Evolutionary conservation across 2,113 vertebrate species (phyloP).

Genomic region (Furnarius figulus): DNA sequence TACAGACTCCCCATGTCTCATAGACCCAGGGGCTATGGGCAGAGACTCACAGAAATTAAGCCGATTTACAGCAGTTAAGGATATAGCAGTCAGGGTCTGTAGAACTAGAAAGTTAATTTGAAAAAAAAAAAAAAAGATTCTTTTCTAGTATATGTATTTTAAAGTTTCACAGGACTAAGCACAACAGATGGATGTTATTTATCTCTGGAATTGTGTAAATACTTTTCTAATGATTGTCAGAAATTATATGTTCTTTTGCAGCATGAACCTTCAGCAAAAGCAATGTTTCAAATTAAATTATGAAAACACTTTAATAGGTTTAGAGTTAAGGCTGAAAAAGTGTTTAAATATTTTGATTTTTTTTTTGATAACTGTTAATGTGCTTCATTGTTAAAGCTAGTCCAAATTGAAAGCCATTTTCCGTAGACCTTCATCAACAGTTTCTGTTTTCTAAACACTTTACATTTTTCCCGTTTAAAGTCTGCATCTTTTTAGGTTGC

Average conservation of each 20-base stretch:
- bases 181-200: background rate
- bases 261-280: background rate
- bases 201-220: slow-evolving; percentile 17
- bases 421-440: background rate
- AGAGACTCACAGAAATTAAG: background rate
- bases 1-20: background rate
- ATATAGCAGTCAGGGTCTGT: background rate
- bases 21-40: background rate
- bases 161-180: background rate
- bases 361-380: background rate
- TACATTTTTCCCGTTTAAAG: background rate
- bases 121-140: background rate
- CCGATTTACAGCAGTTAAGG: background rate
- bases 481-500: slow-evolving; percentile 43
- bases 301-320: background rate
- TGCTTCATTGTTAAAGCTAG: background rate
- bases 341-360: slow-evolving; percentile 12
- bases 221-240: slow-evolving; percentile 11
- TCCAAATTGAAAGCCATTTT: slow-evolving; percentile 16
- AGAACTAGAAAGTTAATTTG: background rate
- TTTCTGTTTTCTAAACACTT: slow-evolving; percentile 53
- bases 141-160: background rate
- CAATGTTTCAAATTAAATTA: background rate
- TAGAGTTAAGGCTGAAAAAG: background rate
- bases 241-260: slow-evolving; percentile 21